Conservation (phyloP, 2,888 invertebrate genomes). For the Thera obeliscata region DNA sequence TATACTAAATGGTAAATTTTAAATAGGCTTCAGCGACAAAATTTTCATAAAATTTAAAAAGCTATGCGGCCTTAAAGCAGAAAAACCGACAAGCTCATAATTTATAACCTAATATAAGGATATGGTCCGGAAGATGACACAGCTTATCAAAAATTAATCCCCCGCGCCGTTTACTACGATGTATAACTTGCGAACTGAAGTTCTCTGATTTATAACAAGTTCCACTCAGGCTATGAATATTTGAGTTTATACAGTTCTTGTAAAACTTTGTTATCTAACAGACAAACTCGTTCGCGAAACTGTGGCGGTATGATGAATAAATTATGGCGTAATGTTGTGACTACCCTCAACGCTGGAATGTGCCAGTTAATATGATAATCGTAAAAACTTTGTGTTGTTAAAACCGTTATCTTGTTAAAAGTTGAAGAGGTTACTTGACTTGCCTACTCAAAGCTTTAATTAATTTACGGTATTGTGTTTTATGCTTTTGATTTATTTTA, state of each 20-base stretch:
- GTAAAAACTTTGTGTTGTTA: slow-evolving; percentile 30
- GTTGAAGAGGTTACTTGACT: slow-evolving; percentile 10
- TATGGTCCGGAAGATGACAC: slow-evolving; percentile 15
- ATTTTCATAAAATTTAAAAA: too few relatives aligned
- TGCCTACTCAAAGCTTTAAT: slow-evolving; percentile 1
- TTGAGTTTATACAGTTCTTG: slow-evolving; percentile 49
- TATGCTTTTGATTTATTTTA: neutral
- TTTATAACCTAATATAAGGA: too few relatives aligned
- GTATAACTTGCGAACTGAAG: slow-evolving; percentile 53
- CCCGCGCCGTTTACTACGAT: slow-evolving; percentile 43
- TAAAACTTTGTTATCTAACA: slow-evolving; percentile 42
- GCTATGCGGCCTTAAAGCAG: too few relatives aligned
- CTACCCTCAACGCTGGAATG: slow-evolving; percentile 21
- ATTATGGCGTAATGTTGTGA: slow-evolving; percentile 30
- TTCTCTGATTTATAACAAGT: slow-evolving; percentile 51
- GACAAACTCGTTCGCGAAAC: slow-evolving; percentile 38
- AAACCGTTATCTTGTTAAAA: slow-evolving; percentile 28
- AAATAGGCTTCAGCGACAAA: too few relatives aligned
- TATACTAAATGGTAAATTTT: too few relatives aligned
- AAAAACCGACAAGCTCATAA: too few relatives aligned
- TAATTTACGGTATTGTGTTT: neutral
- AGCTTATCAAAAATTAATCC: slow-evolving; percentile 54
- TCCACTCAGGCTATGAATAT: slow-evolving; percentile 52
- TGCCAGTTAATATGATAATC: slow-evolving; percentile 33
- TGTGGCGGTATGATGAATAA: slow-evolving; percentile 38